phyloP scores from a whole-genome alignment of 1,140 invertebrate genomes.

The Phocides pigmalion region DNA sequence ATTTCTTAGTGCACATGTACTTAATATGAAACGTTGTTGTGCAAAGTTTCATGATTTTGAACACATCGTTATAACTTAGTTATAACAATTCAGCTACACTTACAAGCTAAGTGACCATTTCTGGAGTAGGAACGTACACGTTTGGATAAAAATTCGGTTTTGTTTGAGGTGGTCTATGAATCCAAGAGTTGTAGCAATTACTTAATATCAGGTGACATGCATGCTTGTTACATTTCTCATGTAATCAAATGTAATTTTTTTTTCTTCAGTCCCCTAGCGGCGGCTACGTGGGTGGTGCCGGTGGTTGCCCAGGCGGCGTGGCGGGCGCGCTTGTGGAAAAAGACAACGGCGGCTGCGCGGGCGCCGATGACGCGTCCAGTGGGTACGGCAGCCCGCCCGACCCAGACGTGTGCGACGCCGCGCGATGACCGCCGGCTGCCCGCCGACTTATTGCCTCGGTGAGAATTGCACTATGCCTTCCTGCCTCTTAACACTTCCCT shows the following conservation, averaged over 20 bases:
- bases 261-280: constrained; percentile 70
- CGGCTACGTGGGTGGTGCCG: constrained; percentile 61
- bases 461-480: constrained; percentile 16
- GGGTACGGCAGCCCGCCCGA: constrained; percentile 87
- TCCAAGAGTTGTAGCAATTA: too few species aligned
- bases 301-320: constrained; percentile 70
- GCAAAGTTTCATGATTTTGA: too few species aligned
- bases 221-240: neutral
- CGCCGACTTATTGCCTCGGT: constrained; percentile 78
- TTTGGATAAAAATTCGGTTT: too few species aligned
- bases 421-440: constrained; percentile 80
- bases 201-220: too few species aligned
- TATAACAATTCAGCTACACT: too few species aligned
- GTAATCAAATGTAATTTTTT: neutral
- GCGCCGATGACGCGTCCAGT: constrained; percentile 85
- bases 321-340: constrained; percentile 76
- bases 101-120: too few species aligned
- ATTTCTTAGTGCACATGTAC: too few species aligned
- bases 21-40: too few species aligned
- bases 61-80: too few species aligned
- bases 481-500: too few species aligned
- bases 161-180: too few species aligned
- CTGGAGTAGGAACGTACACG: too few species aligned
- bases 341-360: constrained; percentile 77
- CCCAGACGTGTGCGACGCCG: constrained; percentile 85